A percentile compares a stretch with the other conserved stretches of the same genome.
Conservation (phyloP, 2,888 invertebrate genomes). For the Blera fallax region DNA sequence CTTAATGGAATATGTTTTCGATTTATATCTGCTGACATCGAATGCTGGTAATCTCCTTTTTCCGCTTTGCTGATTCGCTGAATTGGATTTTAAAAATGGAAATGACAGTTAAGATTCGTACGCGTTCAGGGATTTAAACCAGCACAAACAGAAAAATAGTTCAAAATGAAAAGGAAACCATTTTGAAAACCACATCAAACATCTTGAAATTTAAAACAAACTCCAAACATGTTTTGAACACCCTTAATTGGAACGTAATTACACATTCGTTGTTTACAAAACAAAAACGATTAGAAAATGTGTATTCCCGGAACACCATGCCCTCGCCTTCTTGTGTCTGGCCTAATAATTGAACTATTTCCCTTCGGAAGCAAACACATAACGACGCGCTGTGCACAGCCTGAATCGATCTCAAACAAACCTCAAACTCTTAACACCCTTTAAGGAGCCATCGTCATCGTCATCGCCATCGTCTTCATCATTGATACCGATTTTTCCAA, state of each 20-base stretch:
- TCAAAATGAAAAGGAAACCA: not conserved
- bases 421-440: conserved; percentile 43
- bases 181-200: conserved; percentile 23
- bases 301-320: conserved; percentile 1
- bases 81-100: not conserved
- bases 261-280: conserved; percentile 51
- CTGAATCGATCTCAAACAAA: conserved; percentile 23
- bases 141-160: too few species aligned
- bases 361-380: conserved; percentile 17
- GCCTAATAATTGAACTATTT: not conserved
- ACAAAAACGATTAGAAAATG: conserved; percentile 5
- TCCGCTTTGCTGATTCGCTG: not conserved
- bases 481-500: not conserved
- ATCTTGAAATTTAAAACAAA: not conserved
- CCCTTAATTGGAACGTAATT: not conserved
- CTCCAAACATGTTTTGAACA: not conserved
- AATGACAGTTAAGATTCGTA: not conserved
- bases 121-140: too few species aligned
- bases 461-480: not conserved
- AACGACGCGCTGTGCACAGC: conserved; percentile 22
- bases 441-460: conserved; percentile 20
- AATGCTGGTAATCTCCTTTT: not conserved
- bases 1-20: conserved; percentile 27
- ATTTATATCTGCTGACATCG: conserved; percentile 16
- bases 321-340: not conserved